These are phyloP conservation scores for Orchesellides sinensis DNA, from an alignment of 2,888 invertebrate genomes.

Conservation along the genomic window DNA sequence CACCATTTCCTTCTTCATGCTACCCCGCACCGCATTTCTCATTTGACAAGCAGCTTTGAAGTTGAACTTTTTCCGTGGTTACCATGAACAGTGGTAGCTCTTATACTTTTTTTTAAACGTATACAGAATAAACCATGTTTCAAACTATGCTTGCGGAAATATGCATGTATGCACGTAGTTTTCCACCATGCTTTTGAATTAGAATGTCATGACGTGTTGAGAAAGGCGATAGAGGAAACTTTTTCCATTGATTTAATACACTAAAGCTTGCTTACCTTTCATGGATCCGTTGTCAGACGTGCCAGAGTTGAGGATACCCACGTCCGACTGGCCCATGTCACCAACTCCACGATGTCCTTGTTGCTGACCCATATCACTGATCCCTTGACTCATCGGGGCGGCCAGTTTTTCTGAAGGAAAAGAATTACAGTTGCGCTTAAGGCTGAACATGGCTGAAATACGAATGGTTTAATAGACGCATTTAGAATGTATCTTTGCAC, in stretches of 20 bases:
- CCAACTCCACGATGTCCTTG: constrained; percentile 21
- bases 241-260: not conserved
- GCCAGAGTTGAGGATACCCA: constrained; percentile 47
- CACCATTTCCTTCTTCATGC: not conserved
- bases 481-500: no score
- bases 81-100: no score
- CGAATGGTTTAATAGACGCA: no score
- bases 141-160: not conserved
- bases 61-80: no score
- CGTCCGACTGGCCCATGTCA: constrained; percentile 57
- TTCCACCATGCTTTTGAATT: no score
- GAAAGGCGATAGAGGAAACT: not conserved
- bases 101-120: no score
- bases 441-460: no score
- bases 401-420: constrained; percentile 72
- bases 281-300: constrained; percentile 68
- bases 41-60: no score
- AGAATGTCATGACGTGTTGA: not conserved
- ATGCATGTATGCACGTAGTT: not conserved
- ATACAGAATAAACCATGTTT: no score
- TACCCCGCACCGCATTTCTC: not conserved
- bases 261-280: constrained; percentile 72
- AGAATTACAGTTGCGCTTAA: not conserved
- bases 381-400: constrained; percentile 71
- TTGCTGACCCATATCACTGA: constrained; percentile 56